phyloP scores from a whole-genome alignment of 2,113 vertebrate genomes.

The Scartelaos histophorus region DNA sequence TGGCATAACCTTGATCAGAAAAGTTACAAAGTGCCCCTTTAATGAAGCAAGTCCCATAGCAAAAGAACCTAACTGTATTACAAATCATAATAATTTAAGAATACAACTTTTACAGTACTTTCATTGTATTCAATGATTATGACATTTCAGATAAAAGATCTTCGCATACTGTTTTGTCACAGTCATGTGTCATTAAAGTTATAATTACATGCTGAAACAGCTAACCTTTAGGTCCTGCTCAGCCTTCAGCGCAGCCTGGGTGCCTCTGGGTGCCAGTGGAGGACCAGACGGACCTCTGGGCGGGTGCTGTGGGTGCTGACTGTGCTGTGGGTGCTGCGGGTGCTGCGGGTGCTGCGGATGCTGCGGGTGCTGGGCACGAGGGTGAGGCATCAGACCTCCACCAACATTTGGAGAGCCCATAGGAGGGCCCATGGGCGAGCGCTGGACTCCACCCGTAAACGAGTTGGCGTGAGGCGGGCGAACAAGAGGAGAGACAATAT shows the following conservation, averaged over 20 bases:
- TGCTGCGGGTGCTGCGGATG: slow-evolving; percentile 82
- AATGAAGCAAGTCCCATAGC: too few relatives aligned
- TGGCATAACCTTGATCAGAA: too few relatives aligned
- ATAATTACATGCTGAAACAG: not conserved
- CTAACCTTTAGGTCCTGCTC: slow-evolving; percentile 93
- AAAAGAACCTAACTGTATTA: too few relatives aligned
- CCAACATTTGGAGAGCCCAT: slow-evolving; percentile 73
- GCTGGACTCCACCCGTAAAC: slow-evolving; percentile 90
- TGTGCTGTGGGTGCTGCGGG: slow-evolving; percentile 84
- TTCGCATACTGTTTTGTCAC: too few relatives aligned
- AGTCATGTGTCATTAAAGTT: too few relatives aligned
- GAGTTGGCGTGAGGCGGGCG: slow-evolving; percentile 91
- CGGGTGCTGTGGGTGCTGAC: slow-evolving; percentile 82
- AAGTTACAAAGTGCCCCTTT: too few relatives aligned
- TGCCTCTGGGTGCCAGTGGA: slow-evolving; percentile 84
- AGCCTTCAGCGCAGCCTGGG: slow-evolving; percentile 88
- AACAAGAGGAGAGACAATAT: slow-evolving; percentile 92
- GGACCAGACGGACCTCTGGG: slow-evolving; percentile 85
- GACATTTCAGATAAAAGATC: too few relatives aligned
- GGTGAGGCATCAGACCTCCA: slow-evolving; percentile 92
- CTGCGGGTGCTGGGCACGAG: slow-evolving; percentile 84
- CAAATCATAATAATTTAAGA: too few relatives aligned
- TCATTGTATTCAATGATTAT: too few relatives aligned
- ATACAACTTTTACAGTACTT: too few relatives aligned
- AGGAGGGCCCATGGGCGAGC: slow-evolving; percentile 86